phyloP scores from a whole-genome alignment of 2,888 invertebrate species.

The Zaprionus bogoriensis region DNA sequence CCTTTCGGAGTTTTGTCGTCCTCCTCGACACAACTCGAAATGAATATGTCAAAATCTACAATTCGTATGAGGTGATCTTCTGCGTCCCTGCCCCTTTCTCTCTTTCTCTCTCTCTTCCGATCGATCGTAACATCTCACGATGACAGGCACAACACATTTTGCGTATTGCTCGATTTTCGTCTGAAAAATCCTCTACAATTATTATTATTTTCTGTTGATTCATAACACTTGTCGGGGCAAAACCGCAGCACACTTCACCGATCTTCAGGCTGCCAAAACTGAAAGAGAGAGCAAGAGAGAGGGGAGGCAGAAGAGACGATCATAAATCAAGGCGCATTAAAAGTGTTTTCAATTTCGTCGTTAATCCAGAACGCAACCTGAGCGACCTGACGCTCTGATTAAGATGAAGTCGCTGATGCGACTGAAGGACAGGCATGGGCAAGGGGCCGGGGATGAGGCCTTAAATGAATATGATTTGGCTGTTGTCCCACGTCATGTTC shows the following conservation, averaged over 20 bases:
- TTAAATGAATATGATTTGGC: conserved; percentile 44
- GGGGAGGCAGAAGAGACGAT: conserved; percentile 42
- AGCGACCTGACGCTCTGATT: conserved; percentile 32
- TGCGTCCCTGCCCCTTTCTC: too few relatives aligned
- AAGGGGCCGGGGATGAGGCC: conserved; percentile 25
- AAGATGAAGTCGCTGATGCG: conserved; percentile 67
- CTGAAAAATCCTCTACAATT: conserved; percentile 62
- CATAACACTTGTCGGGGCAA: conserved; percentile 57
- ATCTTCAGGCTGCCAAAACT: neutral
- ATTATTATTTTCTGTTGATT: conserved; percentile 52
- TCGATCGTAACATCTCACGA: conserved; percentile 43
- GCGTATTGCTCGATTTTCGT: conserved; percentile 49
- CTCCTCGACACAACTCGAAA: conserved; percentile 58
- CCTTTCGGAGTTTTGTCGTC: conserved; percentile 61
- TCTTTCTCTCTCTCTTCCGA: too few relatives aligned
- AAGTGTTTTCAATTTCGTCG: conserved; percentile 71
- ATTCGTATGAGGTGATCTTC: conserved; percentile 53
- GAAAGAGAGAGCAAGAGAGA: neutral
- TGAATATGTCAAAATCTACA: conserved; percentile 77
- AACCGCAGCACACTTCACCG: conserved; percentile 41
- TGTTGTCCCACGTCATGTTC: conserved; percentile 70
- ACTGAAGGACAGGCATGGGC: conserved; percentile 45
- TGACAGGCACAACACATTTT: conserved; percentile 49
- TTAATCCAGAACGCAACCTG: conserved; percentile 34
- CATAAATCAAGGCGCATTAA: conserved; percentile 74